Base-by-base conservation (phyloP, 37 sponge, comb jelly and placozoan genomes). In the Bolinopsis microptera region DNA sequence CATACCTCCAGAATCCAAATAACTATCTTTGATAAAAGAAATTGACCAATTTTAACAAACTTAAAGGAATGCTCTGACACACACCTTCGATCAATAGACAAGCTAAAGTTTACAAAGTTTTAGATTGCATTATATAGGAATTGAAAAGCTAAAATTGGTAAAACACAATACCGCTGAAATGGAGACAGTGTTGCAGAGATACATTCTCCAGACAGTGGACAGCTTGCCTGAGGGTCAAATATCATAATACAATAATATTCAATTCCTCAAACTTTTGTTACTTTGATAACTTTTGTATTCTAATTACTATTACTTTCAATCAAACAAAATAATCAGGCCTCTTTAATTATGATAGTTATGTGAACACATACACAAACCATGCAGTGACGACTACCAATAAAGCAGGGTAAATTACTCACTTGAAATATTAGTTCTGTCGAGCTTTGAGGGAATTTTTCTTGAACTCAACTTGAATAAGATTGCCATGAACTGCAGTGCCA, bases 391-490 rank as follows among this genome's bases (percentile, higher is more conserved):
- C n/a, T n/a, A n/a, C n/a, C n/a, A n/a, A n/a, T n/a, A n/a, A n/a
- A n/a, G n/a, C n/a, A n/a, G n/a, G n/a, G n/a, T n/a, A n/a, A n/a
- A n/a, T 48, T 48, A 48, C 61, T 18, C 13, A 48, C 61, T 48
- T 48, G 61, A 13, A 5, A 48, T 48, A 48, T 36, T 77, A 86
- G 24, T 86, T 41, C 48, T 86, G 90, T 18, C 90, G 32, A 40
- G 90, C 61, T 86, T 86, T 86, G 2, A 86, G 41, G 21, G 90
- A 86, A 38, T 41, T 86, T 48, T 86, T 95, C 92, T 96, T 96
- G 41, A 97, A 96, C 27, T 96, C 95, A 0, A 97, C 98, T 83
- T 97, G 98, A 1, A 97, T 94, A 26, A 76, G 36, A 48, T 96
- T 96, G 16, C 97, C 97, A 18, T 97, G 94, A 24, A 94, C 38